Evolutionary conservation across 2,888 invertebrate genomes (phyloP).

Genomic region (Bellardia bayeri): DNA sequence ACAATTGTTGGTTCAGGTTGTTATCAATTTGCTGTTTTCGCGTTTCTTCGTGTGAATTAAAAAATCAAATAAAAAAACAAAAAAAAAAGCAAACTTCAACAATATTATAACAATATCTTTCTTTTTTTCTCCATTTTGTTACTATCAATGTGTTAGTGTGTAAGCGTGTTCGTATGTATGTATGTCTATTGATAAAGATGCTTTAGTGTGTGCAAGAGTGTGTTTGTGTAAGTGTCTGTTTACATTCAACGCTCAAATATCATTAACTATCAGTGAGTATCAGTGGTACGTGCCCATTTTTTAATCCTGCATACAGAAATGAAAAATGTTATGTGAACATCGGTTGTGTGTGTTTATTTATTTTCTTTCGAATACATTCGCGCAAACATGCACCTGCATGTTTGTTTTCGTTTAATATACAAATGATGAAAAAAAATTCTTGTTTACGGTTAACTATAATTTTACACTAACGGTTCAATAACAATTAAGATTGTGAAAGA

Average conservation of each 20-base stretch:
- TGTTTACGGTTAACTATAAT: conserved; percentile 41
- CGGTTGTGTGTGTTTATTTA: background rate
- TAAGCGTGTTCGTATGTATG: background rate
- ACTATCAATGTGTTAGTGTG: background rate
- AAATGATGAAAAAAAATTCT: background rate
- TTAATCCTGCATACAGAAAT: background rate
- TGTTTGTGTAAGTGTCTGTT: conserved; percentile 6
- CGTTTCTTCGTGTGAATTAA: background rate
- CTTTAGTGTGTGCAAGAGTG: background rate
- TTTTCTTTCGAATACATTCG: background rate
- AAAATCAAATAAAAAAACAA: too few relatives aligned
- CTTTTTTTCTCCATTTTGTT: background rate
- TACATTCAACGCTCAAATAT: conserved; percentile 53
- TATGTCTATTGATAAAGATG: background rate
- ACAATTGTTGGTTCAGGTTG: background rate
- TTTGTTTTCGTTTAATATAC: conserved; percentile 1
- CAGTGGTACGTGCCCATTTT: conserved; percentile 38
- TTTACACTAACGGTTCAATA: conserved; percentile 19
- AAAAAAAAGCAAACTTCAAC: background rate
- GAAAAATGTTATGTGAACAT: background rate
- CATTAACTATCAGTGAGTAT: conserved; percentile 57
- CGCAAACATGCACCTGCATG: background rate
- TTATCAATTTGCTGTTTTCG: background rate
- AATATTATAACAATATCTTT: conserved; percentile 1
- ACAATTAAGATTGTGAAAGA: background rate